Conservation (phyloP, 2,888 invertebrate genomes). For the Acanthacorydalis orientalis region DNA sequence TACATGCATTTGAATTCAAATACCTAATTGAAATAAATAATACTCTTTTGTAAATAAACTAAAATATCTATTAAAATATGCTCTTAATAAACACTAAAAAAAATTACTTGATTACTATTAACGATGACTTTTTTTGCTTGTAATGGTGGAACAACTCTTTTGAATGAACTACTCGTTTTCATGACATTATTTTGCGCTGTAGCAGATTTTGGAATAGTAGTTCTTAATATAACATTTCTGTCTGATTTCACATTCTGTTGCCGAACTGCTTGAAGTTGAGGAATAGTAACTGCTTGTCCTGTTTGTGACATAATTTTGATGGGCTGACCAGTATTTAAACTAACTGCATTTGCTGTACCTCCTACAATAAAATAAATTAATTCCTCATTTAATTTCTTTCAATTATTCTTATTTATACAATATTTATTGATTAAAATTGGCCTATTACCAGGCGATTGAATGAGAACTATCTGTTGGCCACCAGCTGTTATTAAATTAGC, state of each 20-base stretch:
- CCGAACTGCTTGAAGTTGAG: constrained; percentile 19
- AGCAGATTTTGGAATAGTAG: constrained; percentile 14
- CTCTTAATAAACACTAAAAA: background rate
- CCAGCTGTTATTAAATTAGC: constrained; percentile 13
- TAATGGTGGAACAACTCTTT: constrained; percentile 8
- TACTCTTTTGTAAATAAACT: background rate
- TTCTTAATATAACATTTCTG: constrained; percentile 15
- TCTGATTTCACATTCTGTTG: constrained; percentile 20
- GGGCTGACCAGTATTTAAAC: constrained; percentile 17
- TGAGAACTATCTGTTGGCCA: constrained; percentile 28
- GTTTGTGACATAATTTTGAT: constrained; percentile 23
- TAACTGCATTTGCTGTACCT: constrained; percentile 11
- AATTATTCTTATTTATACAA: background rate
- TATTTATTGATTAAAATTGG: background rate
- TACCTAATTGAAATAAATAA: too few species aligned
- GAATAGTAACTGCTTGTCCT: constrained; percentile 22
- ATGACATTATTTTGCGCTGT: constrained; percentile 21
- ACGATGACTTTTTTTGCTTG: constrained; percentile 5
- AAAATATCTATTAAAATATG: background rate
- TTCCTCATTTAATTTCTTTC: constrained; percentile 5
- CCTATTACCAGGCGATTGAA: constrained; percentile 24
- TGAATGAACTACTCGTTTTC: constrained; percentile 19
- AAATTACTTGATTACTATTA: background rate
- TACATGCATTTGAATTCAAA: background rate
- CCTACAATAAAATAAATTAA: constrained; percentile 7